These are phyloP conservation scores for Anoplolepis gracilipes DNA, from an alignment of 1,140 invertebrate genomes.

Conservation along the genomic window DNA sequence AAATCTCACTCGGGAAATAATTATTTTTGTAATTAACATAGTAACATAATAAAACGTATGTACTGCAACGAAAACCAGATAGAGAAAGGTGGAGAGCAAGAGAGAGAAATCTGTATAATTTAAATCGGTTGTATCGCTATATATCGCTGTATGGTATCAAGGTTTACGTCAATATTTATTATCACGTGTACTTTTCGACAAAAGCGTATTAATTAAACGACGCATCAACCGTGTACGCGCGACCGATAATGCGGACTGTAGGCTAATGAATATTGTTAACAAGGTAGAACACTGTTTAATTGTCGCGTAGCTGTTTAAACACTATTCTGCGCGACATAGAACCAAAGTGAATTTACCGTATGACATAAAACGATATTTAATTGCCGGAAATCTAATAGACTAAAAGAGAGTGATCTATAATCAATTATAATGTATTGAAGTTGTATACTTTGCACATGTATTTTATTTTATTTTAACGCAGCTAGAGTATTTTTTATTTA, in stretches of 20 bases:
- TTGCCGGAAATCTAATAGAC: slow-evolving; percentile 38
- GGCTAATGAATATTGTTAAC: slow-evolving; percentile 62
- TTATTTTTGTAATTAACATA: slow-evolving; percentile 51
- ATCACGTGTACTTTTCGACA: slow-evolving; percentile 49
- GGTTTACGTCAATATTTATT: slow-evolving; percentile 61
- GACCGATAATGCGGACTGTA: slow-evolving; percentile 50
- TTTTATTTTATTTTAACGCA: neutral
- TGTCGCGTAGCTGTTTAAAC: slow-evolving; percentile 54
- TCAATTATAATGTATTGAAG: neutral
- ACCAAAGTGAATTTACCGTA: slow-evolving; percentile 49
- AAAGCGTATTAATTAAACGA: slow-evolving; percentile 61
- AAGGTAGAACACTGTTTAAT: slow-evolving; percentile 55
- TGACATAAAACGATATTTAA: slow-evolving; percentile 53
- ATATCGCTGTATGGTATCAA: slow-evolving; percentile 28
- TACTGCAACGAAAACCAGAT: neutral
- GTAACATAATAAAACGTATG: neutral
- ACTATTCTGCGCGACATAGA: neutral
- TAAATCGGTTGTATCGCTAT: slow-evolving; percentile 42
- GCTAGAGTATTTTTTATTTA: slow-evolving; percentile 24
- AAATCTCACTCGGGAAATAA: slow-evolving; percentile 23
- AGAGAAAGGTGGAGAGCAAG: neutral
- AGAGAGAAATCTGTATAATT: slow-evolving; percentile 9
- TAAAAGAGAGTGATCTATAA: slow-evolving; percentile 31
- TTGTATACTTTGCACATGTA: neutral
- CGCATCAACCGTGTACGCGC: slow-evolving; percentile 49